Conservation (phyloP, 2,797 vertebrate genomes). For the Cuculus canorus region DNA sequence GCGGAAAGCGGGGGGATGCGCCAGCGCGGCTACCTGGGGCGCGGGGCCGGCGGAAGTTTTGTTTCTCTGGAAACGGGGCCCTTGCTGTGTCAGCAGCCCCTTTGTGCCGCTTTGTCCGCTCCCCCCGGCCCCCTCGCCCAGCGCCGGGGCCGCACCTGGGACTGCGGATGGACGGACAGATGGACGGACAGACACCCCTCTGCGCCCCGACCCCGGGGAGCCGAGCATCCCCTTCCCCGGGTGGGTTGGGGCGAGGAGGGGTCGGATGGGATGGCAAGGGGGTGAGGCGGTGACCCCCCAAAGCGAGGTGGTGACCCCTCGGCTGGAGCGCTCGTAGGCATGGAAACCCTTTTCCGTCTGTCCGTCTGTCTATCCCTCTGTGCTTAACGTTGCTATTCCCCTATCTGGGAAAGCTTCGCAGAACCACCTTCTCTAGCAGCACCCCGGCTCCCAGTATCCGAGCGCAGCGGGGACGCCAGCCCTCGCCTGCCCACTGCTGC, state of each 20-base stretch:
- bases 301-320: not conserved
- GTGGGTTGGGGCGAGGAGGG: not conserved
- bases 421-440: not conserved
- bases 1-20: not conserved
- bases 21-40: slow-evolving; percentile 29
- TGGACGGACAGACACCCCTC: too few species aligned
- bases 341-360: not conserved
- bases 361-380: not conserved
- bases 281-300: not conserved
- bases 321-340: not conserved
- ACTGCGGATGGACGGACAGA: not conserved
- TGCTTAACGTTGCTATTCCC: not conserved
- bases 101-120: slow-evolving; percentile 22
- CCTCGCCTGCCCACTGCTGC: not conserved
- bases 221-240: not conserved
- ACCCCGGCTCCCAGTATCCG: not conserved
- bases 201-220: not conserved
- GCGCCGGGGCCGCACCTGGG: not conserved
- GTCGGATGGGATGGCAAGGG: not conserved
- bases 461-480: not conserved
- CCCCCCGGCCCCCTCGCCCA: not conserved
- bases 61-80: slow-evolving; percentile 28
- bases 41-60: slow-evolving; percentile 32
- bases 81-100: slow-evolving; percentile 41
- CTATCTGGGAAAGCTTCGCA: not conserved